Base-by-base conservation (phyloP, 2,888 invertebrate genomes). In the Polydesmus complanatus region DNA sequence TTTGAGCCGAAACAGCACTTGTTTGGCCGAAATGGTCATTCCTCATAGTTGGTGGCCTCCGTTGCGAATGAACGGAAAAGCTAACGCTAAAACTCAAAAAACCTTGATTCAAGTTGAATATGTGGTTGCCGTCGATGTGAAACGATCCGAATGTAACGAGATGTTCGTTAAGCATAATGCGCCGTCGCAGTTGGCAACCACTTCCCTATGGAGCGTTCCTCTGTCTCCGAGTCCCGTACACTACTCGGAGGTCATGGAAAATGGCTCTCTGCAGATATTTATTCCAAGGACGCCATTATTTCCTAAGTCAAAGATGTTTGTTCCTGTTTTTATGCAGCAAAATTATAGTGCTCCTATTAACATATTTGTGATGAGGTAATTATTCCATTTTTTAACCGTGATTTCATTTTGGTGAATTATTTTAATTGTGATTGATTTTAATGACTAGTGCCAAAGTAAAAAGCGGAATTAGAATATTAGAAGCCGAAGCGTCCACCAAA, bases 1-100 rank as follows among this genome's bases (percentile, higher is more conserved):
- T 1, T 90, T 89, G 72, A 88, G 89, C 14, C 88, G 90, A 70
- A 91, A 93, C 71, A 90, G 92, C 0, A 93, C 92, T 1, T 95
- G 94, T 72, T 80, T 95, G 59, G 91, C 91, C 0, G 87, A 89
- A 69, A 78, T 91, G 61, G 86, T 88, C 1, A 81, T 95, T 48
- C 95, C 94, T 0, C 84, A 89, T 11, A 83, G 84, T 59, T 95
- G 94, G 94, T 95, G 94, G 93, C 83, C 68, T 79, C 84, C 64
- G 85, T 87, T 22, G 83, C 86, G 71, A 81, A 92, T 50, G 86
- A 90, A 66, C 3, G 65, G 65, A 25, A n/a, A n/a, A n/a, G 59
- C 64, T 1, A 62, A 63, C 22, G 61, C 64, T 1, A 68, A 68
- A 49, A 64, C 62, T 1, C 66, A 66, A 50, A 65, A 70, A 60